phyloP scores from a whole-genome alignment of 2,113 vertebrate species.

The Verasper variegatus region DNA sequence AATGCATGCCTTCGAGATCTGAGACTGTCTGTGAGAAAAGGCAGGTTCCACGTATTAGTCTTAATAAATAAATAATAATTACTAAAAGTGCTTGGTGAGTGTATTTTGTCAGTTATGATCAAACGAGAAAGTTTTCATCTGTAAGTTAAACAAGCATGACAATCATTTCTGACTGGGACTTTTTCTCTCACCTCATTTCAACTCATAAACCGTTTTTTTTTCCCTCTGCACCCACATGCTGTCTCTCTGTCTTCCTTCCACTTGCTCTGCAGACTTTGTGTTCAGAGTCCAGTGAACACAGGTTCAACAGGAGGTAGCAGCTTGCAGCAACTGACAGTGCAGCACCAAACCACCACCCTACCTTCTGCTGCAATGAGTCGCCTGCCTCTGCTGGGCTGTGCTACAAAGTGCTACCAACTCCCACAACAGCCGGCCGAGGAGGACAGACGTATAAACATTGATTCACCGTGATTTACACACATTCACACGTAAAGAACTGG shows the following conservation, averaged over 20 bases:
- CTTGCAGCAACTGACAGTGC: conserved; percentile 31
- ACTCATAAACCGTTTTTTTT: no score
- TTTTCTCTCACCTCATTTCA: no score
- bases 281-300: conserved; percentile 5
- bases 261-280: conserved; percentile 8
- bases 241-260: neutral
- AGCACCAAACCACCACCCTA: conserved; percentile 27
- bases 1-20: no score
- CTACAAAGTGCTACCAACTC: conserved; percentile 16
- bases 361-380: conserved; percentile 44
- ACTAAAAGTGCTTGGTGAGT: no score
- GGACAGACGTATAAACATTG: neutral
- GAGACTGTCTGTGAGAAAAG: no score
- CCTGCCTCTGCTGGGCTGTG: conserved; percentile 14
- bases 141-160: no score
- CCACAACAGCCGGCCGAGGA: neutral
- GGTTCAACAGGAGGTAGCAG: conserved; percentile 45
- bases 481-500: neutral
- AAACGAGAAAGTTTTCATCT: no score
- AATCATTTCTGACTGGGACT: no score
- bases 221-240: neutral
- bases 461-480: conserved; percentile 6
- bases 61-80: no score
- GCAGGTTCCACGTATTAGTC: no score
- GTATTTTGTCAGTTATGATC: no score